Percentiles rank a stretch among this genome's conserved stretches.
These are phyloP conservation scores for Linnaemya tessellans DNA, from an alignment of 2,888 invertebrate species.

Conservation along the genomic window DNA sequence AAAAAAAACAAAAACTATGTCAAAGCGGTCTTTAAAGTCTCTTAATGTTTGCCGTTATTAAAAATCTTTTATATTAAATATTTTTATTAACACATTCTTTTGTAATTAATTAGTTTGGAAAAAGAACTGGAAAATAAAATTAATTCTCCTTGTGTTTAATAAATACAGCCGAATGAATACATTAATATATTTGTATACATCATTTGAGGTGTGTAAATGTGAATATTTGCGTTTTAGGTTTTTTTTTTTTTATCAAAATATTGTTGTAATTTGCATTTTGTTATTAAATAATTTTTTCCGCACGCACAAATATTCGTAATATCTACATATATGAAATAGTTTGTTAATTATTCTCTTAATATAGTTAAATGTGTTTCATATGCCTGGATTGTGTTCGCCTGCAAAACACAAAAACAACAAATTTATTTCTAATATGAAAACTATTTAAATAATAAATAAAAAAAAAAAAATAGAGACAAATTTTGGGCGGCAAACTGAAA, in stretches of 20 bases:
- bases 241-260: constrained; percentile 51
- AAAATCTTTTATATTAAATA: background rate
- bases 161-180: background rate
- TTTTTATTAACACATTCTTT: background rate
- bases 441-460: constrained; percentile 65
- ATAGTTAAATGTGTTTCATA: background rate
- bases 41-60: background rate
- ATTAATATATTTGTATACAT: constrained; percentile 29
- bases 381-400: constrained; percentile 9
- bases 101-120: constrained; percentile 15
- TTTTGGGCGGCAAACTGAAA: constrained; percentile 5
- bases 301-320: constrained; percentile 52
- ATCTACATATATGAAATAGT: background rate
- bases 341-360: constrained; percentile 31
- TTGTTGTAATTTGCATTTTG: constrained; percentile 64
- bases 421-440: constrained; percentile 48
- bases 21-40: background rate
- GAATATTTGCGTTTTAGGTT: constrained; percentile 13
- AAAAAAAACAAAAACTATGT: background rate
- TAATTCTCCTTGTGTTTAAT: background rate
- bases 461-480: constrained; percentile 39
- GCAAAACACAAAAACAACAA: constrained; percentile 3
- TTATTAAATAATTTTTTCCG: constrained; percentile 19
- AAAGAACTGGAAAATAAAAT: constrained; percentile 5
- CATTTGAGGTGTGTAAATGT: constrained; percentile 53